Evolutionary conservation across 1,140 invertebrate genomes (phyloP).

Genomic region (Limonius californicus): DNA sequence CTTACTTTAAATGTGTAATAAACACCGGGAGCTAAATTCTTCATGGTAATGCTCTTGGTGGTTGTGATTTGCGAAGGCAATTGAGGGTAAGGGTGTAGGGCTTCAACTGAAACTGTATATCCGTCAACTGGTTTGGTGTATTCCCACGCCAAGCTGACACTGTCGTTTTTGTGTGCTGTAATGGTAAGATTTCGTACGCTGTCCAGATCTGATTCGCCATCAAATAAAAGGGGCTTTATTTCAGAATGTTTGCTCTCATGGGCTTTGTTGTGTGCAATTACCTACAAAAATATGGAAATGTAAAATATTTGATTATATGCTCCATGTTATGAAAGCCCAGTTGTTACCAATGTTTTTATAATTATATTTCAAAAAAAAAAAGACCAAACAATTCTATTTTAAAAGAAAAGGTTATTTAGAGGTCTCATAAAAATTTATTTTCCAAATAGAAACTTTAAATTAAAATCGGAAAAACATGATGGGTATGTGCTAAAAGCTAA

Average conservation of each 20-base stretch:
- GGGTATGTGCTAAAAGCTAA: no score
- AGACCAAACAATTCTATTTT: no score
- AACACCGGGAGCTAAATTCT: constrained; percentile 54
- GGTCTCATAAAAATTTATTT: no score
- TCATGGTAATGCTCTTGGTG: constrained; percentile 51
- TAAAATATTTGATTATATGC: no score
- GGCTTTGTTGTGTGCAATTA: constrained; percentile 62
- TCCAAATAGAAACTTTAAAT: no score
- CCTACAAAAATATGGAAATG: constrained; percentile 51
- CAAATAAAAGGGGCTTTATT: constrained; percentile 55
- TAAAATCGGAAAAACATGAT: no score
- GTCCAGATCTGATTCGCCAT: constrained; percentile 53
- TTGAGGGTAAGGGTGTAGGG: constrained; percentile 49
- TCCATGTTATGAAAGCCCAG: no score
- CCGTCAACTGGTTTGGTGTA: constrained; percentile 51
- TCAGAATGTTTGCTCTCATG: constrained; percentile 57
- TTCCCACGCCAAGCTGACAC: neutral
- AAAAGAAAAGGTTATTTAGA: no score
- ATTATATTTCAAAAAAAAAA: no score
- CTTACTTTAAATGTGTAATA: constrained; percentile 46
- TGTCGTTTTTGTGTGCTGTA: neutral
- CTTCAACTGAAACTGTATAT: constrained; percentile 55
- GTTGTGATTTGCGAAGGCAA: constrained; percentile 43
- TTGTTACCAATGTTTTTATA: no score
- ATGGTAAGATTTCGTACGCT: neutral